Evolutionary conservation across 2,888 invertebrate genomes (phyloP).

Genomic region (Molorchus minor): DNA sequence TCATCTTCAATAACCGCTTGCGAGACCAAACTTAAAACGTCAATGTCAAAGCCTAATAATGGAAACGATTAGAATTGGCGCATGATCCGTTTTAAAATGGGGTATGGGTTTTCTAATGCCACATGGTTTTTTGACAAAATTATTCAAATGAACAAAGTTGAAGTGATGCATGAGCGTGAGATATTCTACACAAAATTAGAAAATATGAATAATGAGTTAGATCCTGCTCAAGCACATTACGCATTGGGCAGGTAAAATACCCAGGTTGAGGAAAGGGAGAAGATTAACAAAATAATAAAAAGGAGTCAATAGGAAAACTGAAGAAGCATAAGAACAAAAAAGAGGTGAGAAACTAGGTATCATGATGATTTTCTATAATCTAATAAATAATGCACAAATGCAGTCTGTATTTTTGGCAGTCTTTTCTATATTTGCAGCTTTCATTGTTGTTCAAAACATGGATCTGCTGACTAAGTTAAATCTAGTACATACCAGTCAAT

Average conservation of each 20-base stretch:
- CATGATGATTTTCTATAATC: neutral
- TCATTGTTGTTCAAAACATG: constrained; percentile 82
- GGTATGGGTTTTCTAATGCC: neutral
- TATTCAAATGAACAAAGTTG: neutral
- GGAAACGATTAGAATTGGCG: neutral
- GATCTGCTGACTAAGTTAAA: constrained; percentile 78
- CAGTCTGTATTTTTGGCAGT: neutral
- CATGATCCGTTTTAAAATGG: neutral
- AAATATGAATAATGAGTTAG: neutral
- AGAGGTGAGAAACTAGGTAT: neutral
- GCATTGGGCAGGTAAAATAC: too few species aligned
- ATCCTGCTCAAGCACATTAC: too few species aligned
- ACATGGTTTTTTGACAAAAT: neutral
- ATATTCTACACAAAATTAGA: neutral
- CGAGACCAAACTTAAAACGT: constrained; percentile 33
- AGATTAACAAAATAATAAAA: too few species aligned
- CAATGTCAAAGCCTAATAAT: neutral
- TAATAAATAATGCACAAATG: neutral
- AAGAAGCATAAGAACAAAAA: neutral
- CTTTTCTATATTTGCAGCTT: constrained; percentile 74
- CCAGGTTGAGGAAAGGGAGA: too few species aligned
- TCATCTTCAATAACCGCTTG: constrained; percentile 13
- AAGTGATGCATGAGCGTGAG: neutral
- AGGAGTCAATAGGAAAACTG: too few species aligned
- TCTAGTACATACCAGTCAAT: constrained; percentile 70